phyloP scores from a whole-genome alignment of 2,888 invertebrate genomes.

The Cantharis nigra region DNA sequence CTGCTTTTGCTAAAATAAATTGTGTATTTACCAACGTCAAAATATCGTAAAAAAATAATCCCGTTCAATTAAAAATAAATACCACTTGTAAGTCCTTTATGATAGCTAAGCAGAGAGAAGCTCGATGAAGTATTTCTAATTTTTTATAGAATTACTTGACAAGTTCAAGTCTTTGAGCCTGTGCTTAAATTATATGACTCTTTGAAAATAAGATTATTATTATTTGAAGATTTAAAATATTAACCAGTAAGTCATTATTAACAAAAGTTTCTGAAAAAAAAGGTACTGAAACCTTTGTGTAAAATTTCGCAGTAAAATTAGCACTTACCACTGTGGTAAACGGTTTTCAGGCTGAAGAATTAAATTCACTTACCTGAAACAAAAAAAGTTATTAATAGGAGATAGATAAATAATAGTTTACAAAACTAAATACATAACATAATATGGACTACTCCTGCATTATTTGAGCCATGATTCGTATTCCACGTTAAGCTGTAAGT shows the following conservation, averaged over 20 bases:
- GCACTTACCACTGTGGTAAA: background rate
- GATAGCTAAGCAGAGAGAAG: background rate
- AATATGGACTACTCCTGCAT: too few species aligned
- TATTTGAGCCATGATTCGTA: too few species aligned
- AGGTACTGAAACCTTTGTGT: too few species aligned
- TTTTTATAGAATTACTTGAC: background rate
- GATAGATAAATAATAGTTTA: background rate
- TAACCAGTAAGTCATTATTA: too few species aligned
- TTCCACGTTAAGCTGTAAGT: too few species aligned
- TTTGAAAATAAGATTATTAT: background rate
- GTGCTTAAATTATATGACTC: background rate
- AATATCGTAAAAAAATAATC: background rate
- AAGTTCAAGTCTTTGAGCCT: background rate
- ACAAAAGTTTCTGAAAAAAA: background rate
- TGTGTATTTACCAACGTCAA: background rate
- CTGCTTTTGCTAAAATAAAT: background rate
- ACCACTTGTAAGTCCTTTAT: background rate
- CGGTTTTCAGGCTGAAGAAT: background rate
- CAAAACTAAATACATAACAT: too few species aligned
- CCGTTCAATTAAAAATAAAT: background rate
- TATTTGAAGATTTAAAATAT: background rate
- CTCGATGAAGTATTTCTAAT: background rate
- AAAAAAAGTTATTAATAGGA: background rate
- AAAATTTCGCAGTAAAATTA: background rate
- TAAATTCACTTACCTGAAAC: background rate